Conservation (phyloP, 1,140 invertebrate genomes). For the Oedothorax gibbosus region DNA sequence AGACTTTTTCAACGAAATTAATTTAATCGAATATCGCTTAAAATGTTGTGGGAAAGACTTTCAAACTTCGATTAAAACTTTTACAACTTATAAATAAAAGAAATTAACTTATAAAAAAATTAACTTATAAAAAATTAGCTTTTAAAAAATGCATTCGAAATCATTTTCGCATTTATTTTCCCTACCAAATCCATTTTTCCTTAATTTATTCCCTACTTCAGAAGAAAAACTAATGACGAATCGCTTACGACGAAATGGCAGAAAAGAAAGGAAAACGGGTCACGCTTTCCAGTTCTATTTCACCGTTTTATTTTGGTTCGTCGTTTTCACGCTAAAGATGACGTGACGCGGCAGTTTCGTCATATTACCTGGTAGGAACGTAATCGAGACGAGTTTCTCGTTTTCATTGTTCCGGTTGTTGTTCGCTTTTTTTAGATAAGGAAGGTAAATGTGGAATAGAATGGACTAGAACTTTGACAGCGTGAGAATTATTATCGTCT, state of each 20-base stretch:
- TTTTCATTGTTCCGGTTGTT: neutral
- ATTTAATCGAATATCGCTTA: too few species aligned
- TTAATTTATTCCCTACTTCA: neutral
- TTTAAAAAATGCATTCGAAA: neutral
- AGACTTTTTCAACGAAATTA: too few species aligned
- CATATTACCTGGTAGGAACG: slow-evolving; percentile 36
- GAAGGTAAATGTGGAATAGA: too few species aligned
- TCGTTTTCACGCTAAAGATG: slow-evolving; percentile 22
- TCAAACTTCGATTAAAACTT: too few species aligned
- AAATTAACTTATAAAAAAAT: neutral
- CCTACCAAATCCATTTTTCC: neutral
- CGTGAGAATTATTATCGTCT: too few species aligned
- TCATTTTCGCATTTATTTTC: neutral
- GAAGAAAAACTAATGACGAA: neutral
- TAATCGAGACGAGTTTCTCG: neutral
- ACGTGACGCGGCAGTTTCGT: slow-evolving; percentile 31
- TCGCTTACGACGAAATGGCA: slow-evolving; percentile 1
- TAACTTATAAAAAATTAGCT: neutral
- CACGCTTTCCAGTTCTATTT: neutral
- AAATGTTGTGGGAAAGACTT: too few species aligned
- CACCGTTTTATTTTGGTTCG: slow-evolving; percentile 4
- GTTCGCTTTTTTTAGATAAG: neutral
- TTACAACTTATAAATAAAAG: too few species aligned
- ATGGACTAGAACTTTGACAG: too few species aligned
- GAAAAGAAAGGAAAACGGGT: slow-evolving; percentile 11